Percentiles rank a stretch among this genome's conserved stretches.
phyloP scores from a whole-genome alignment of 2,113 vertebrate species.

The Macroglossus sobrinus region DNA sequence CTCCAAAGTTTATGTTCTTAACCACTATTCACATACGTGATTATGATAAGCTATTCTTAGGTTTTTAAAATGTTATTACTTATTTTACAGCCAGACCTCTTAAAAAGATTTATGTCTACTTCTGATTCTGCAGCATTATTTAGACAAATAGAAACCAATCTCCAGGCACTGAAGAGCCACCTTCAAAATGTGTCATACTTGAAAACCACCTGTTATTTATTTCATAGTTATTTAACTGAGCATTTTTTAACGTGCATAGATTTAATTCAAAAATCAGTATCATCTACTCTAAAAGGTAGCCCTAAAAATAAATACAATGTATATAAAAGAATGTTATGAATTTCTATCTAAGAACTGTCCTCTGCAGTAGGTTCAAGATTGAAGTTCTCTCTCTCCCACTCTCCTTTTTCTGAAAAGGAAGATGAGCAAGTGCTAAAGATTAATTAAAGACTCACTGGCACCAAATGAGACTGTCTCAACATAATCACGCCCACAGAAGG shows the following conservation, averaged over 20 bases:
- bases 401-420: background rate
- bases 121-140: background rate
- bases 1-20: background rate
- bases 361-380: background rate
- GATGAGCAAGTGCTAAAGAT: background rate
- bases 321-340: background rate
- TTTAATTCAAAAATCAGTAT: background rate
- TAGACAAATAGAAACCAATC: background rate
- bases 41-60: background rate
- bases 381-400: background rate
- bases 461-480: background rate
- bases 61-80: background rate
- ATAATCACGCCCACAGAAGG: background rate
- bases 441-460: background rate
- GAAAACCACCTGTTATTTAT: background rate
- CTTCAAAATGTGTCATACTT: background rate
- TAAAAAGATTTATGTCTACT: background rate
- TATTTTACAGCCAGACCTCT: background rate
- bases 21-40: background rate
- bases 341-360: background rate
- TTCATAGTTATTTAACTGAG: background rate
- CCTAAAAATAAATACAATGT: background rate
- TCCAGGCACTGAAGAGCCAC: background rate
- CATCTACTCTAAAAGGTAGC: background rate
- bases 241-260: background rate